A percentile compares a stretch with the other conserved stretches of the same genome.
phyloP scores from a whole-genome alignment of 2,888 invertebrate species.

The Steromphala cineraria region DNA sequence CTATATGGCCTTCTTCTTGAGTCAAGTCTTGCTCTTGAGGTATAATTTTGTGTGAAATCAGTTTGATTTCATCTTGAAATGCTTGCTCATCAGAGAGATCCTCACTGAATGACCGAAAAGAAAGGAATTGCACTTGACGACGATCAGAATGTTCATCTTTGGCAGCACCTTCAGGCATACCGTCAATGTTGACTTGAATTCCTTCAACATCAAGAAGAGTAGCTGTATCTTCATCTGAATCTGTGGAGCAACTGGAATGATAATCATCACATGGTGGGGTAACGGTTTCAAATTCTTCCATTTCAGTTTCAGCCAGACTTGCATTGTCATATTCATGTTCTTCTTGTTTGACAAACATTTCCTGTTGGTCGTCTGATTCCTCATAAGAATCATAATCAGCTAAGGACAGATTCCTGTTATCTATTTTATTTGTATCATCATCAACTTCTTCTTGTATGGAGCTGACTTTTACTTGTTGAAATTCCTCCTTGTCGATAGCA shows the following conservation, averaged over 20 bases:
- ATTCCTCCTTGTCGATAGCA: constrained; percentile 11
- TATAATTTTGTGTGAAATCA: not conserved
- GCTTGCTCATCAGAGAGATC: not conserved
- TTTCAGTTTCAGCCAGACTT: constrained; percentile 20
- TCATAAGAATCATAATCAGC: not conserved
- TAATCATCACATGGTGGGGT: not conserved
- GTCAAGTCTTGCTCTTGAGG: no score
- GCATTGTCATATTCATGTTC: not conserved
- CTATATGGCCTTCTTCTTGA: no score
- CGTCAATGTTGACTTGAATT: not conserved
- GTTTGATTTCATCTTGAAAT: not conserved
- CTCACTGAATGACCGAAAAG: not conserved
- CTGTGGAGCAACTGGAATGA: not conserved
- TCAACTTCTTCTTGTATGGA: not conserved
- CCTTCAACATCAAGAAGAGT: not conserved
- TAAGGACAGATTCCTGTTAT: not conserved
- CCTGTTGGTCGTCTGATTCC: not conserved
- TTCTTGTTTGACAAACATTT: not conserved
- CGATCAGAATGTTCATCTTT: not conserved
- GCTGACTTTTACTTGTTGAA: not conserved
- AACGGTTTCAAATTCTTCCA: constrained; percentile 8
- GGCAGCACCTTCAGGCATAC: not conserved
- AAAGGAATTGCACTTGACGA: not conserved
- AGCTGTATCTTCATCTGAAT: not conserved
- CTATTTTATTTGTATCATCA: not conserved